Evolutionary conservation across 2,888 invertebrate species (phyloP), one percentile per base, ranked within the genome.

Genomic region (Ctena decussata): DNA sequence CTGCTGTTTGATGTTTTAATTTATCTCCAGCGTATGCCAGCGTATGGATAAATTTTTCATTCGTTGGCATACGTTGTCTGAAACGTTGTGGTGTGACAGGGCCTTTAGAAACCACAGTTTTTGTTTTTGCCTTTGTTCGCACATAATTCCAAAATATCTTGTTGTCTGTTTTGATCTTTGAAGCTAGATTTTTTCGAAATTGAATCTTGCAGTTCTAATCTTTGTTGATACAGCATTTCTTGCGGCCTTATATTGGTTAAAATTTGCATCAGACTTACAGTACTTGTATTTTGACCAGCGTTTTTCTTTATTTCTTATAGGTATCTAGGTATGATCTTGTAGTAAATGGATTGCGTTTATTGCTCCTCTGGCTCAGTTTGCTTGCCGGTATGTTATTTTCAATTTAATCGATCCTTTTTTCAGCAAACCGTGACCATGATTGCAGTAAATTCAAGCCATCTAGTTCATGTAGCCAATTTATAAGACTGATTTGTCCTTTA

Each of bases 121-220:
- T 75, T 24, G 46, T 65, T 35, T 80, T 80, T 35, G 80, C 69
- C 39, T 74, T 32, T 11, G 24, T 69, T 2, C 35, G 32, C 30
- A 78, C 72, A 78, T 71, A 70, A 21, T 57, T 57, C 71, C 78
- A 78, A 53, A 78, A 78, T 11, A 44, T 46, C 41, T 78, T 78
- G n/a, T 46, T 41, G 71, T 41, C 24, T 21, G 11, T 32, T 44
- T 57, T 57, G 15, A 37, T 24, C 18, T 32, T 80, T 2, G 41
- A 57, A 27, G 74, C 80, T 2, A 80, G 18, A 32, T 32, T 41
- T 74, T 74, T 74, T 69, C 70, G 35, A 46, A 41, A 21, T 69
- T 70, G 18, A 70, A 60, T 41, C 35, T 69, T 32, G 77, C 12
- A 30, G 11, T 41, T 27, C 44, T n/a, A 27, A 72, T 12, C 15